Conservation (phyloP, 2,113 vertebrate species). For the Myrmophylax atrothorax region DNA sequence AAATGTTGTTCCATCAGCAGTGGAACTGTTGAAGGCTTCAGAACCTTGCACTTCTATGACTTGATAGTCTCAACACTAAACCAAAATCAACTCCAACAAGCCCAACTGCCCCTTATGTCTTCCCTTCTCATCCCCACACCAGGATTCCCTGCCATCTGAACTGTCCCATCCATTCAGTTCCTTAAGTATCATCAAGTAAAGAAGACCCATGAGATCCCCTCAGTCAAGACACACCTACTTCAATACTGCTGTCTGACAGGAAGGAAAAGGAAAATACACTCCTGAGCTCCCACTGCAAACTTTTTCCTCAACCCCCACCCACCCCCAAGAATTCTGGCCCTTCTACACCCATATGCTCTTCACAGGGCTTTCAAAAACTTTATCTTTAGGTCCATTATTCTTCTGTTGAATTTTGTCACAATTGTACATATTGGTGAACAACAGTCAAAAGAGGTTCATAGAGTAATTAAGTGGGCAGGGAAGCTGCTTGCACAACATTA, state of each 20-base stretch:
- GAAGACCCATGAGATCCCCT: neutral
- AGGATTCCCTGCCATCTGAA: neutral
- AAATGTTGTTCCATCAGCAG: neutral
- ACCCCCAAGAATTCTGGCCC: neutral
- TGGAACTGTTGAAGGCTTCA: neutral
- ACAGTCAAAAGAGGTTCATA: neutral
- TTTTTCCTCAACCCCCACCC: neutral
- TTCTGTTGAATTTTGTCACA: neutral
- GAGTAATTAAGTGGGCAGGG: neutral
- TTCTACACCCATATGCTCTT: neutral
- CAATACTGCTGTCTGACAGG: neutral
- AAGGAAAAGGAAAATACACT: neutral
- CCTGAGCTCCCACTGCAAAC: neutral
- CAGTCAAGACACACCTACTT: neutral
- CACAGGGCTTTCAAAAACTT: neutral
- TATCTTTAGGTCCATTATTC: neutral
- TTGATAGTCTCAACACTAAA: neutral
- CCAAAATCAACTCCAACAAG: neutral
- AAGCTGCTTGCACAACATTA: neutral
- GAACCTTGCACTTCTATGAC: neutral
- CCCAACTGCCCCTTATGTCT: neutral
- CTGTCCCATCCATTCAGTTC: neutral
- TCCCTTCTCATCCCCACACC: neutral
- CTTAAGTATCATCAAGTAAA: neutral
- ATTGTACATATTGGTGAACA: neutral